These are phyloP conservation scores for Scaptomyza caliginosa DNA, from an alignment of 2,888 invertebrate species.

Conservation along the genomic window DNA sequence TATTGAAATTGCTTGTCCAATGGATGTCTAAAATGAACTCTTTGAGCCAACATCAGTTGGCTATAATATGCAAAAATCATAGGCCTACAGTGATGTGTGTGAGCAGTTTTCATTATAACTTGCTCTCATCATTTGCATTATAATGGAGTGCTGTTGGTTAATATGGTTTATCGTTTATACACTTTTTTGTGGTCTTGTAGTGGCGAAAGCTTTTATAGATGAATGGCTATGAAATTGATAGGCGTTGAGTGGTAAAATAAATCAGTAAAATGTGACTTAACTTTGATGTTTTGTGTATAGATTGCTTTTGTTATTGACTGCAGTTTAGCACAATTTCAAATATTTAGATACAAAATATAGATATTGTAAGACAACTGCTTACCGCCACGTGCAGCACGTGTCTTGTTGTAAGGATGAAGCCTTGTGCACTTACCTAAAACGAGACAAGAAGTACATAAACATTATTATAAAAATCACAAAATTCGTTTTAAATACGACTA, in stretches of 20 bases:
- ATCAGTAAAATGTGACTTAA: background rate
- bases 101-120: conserved; percentile 20
- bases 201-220: background rate
- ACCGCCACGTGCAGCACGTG: conserved; percentile 69
- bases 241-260: background rate
- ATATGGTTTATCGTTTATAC: conserved; percentile 62
- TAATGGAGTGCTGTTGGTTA: conserved; percentile 71
- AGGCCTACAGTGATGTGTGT: conserved; percentile 9
- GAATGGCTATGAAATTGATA: background rate
- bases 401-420: conserved; percentile 62
- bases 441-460: conserved; percentile 32
- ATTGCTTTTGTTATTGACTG: no score
- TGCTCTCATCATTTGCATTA: conserved; percentile 55
- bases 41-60: conserved; percentile 27
- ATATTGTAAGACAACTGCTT: conserved; percentile 57
- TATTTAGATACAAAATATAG: conserved; percentile 13
- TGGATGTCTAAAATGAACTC: conserved; percentile 4
- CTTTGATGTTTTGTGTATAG: background rate
- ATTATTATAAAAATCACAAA: conserved; percentile 20
- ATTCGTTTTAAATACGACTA: background rate
- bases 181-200: conserved; percentile 25
- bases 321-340: background rate
- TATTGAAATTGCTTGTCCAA: conserved; percentile 32
- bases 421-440: conserved; percentile 80
- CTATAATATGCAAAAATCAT: conserved; percentile 41